Evolutionary conservation across 2,888 invertebrate genomes (phyloP).

Genomic region (Drosophila tripunctata): DNA sequence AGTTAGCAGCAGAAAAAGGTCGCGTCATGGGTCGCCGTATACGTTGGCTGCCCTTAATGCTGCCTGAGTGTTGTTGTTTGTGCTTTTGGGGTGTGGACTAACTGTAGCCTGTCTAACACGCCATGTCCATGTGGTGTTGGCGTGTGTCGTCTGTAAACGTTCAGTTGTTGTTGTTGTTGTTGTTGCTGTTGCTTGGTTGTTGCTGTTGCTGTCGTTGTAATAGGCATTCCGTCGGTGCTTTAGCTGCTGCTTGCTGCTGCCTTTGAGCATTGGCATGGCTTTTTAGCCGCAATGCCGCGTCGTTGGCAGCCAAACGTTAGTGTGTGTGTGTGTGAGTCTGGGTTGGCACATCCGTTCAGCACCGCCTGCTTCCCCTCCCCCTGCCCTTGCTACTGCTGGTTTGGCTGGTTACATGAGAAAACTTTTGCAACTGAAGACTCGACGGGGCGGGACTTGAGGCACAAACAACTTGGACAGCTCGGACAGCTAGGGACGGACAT

Average conservation of each 20-base stretch:
- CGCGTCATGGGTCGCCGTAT: constrained; percentile 45
- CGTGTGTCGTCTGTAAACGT: constrained; percentile 53
- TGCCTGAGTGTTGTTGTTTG: constrained; percentile 14
- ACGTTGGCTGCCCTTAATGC: constrained; percentile 43
- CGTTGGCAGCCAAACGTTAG: constrained; percentile 55
- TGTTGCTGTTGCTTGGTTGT: constrained; percentile 45
- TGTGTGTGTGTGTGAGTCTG: constrained; percentile 42
- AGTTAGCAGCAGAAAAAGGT: constrained; percentile 50
- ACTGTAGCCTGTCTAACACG: constrained; percentile 54
- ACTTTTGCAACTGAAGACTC: constrained; percentile 80
- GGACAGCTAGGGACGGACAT: constrained; percentile 60
- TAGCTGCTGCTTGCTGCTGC: constrained; percentile 61
- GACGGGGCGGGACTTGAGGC: constrained; percentile 68
- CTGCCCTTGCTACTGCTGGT: constrained; percentile 4
- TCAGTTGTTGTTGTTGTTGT: constrained; percentile 33
- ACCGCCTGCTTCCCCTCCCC: constrained; percentile 1
- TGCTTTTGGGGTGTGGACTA: constrained; percentile 34
- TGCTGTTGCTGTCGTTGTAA: constrained; percentile 54
- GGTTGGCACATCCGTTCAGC: constrained; percentile 67
- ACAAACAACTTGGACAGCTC: constrained; percentile 49
- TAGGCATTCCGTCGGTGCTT: constrained; percentile 68
- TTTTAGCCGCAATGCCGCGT: constrained; percentile 76
- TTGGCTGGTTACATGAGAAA: constrained; percentile 76
- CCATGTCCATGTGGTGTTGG: constrained; percentile 62
- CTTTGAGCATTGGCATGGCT: constrained; percentile 72